These are phyloP conservation scores for Spinus pinus DNA, from an alignment of 2,797 vertebrate genomes.

Conservation along the genomic window DNA sequence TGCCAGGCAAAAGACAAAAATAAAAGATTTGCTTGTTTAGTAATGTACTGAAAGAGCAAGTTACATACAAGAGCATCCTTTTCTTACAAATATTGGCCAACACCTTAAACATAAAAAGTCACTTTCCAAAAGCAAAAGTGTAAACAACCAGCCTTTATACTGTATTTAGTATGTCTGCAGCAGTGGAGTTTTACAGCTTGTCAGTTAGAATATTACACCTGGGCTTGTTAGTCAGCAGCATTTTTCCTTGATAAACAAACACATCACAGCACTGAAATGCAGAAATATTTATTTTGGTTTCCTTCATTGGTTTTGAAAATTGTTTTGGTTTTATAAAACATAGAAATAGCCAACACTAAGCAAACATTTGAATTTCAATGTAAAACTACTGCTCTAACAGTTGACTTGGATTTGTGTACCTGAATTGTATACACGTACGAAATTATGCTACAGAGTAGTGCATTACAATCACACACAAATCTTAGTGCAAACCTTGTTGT, in stretches of 20 bases:
- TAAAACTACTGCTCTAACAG: constrained; percentile 71
- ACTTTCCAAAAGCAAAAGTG: neutral
- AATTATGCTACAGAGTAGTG: constrained; percentile 77
- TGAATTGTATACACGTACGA: constrained; percentile 66
- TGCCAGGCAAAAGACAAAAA: neutral
- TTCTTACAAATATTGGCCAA: neutral
- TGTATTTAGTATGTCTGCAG: neutral
- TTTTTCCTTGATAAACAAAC: neutral
- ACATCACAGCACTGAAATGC: constrained; percentile 69
- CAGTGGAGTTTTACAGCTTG: neutral
- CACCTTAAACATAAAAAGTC: neutral
- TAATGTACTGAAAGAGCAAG: neutral
- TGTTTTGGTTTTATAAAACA: constrained; percentile 84
- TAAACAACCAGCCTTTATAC: neutral
- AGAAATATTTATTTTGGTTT: constrained; percentile 85
- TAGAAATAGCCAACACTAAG: constrained; percentile 80
- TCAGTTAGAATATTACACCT: neutral
- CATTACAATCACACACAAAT: constrained; percentile 74
- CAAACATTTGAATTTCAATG: constrained; percentile 76
- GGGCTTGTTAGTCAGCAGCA: neutral
- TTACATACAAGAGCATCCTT: neutral
- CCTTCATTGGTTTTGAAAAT: constrained; percentile 82
- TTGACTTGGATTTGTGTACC: constrained; percentile 71
- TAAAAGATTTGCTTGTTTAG: neutral
- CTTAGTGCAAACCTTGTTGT: constrained; percentile 80